Evolutionary conservation across 1,140 invertebrate species (phyloP).

Genomic region (Calephelis nemesis): DNA sequence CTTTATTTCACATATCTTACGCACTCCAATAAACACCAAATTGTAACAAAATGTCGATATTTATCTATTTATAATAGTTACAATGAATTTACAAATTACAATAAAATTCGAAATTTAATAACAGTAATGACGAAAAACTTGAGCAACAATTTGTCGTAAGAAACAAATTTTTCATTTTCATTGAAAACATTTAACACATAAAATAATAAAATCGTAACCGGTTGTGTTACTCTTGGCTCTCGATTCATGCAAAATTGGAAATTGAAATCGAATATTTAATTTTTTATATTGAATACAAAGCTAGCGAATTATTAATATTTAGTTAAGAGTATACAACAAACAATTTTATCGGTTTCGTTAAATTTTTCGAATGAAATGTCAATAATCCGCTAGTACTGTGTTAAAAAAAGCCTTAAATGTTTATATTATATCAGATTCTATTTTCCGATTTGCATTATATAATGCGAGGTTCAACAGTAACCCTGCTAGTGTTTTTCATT

Average conservation of each 20-base stretch:
- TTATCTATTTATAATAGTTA: conserved; percentile 19
- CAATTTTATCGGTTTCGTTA: too few species aligned
- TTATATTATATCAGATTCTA: too few species aligned
- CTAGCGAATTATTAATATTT: background rate
- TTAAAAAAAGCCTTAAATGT: too few species aligned
- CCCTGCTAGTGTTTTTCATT: too few species aligned
- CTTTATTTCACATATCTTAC: conserved; percentile 75
- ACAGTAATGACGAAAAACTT: background rate
- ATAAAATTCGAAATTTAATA: conserved; percentile 16
- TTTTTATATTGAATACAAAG: too few species aligned
- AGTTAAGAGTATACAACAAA: too few species aligned
- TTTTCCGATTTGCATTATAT: too few species aligned
- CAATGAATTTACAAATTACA: conserved; percentile 19
- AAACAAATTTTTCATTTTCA: background rate
- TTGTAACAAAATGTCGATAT: conserved; percentile 75
- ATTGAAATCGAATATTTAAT: background rate
- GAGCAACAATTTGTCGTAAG: background rate
- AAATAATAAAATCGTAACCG: background rate
- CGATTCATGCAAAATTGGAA: too few species aligned
- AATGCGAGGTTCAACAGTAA: too few species aligned
- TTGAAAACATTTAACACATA: background rate
- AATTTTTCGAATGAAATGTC: too few species aligned
- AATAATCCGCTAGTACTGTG: too few species aligned
- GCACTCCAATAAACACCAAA: conserved; percentile 71
- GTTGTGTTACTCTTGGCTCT: too few species aligned